Base-by-base conservation (phyloP, 2,113 vertebrate species). In the Equus quagga region DNA sequence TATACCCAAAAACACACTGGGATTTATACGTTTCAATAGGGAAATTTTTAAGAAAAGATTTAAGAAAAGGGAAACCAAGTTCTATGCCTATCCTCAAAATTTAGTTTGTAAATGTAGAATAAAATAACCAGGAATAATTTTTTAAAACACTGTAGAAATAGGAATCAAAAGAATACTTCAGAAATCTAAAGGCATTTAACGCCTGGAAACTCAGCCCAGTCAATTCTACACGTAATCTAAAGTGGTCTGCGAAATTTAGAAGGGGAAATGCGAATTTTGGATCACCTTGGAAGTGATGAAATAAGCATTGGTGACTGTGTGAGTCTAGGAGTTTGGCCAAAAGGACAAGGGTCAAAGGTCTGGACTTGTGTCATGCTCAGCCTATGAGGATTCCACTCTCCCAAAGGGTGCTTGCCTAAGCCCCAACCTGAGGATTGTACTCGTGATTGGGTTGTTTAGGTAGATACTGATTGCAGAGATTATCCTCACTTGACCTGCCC, bases 271-370 rank as follows among this genome's bases (percentile, higher is more conserved):
- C 84, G 90, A 56, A 28, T 81, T 64, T 33, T 79, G 51, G 69
- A 60, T 95, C 21, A 13, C 54, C 84, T 17, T 67, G 46, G 19
- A 79, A n/a, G 19, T 97, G 95, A 92, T 91, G 97, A 96, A 97
- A 96, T 67, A 33, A 46, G 12, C 46, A 28, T 5, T 26, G 58
- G 60, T 73, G 65, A 62, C 46, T 33, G 31, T n/a, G 87, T 89
- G 91, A 64, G 54, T 75, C 79, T 87, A 81, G 67, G 67, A 91
- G 81, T 94, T 97, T 96, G 90, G 80, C 92, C 81, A 90, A 96
- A 70, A 92, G 97, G 96, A 62, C 97, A 97, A 95, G 70, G 96
- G 87, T 31, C 76, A 92, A 83, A 98, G 89, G 98, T 97, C 97
- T 2, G 96, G 89, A 46, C 94, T 95, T 67, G 46, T 19, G 64